Conservation (phyloP, 92 coral and sea anemone species). For the Siderastrea siderea region DNA sequence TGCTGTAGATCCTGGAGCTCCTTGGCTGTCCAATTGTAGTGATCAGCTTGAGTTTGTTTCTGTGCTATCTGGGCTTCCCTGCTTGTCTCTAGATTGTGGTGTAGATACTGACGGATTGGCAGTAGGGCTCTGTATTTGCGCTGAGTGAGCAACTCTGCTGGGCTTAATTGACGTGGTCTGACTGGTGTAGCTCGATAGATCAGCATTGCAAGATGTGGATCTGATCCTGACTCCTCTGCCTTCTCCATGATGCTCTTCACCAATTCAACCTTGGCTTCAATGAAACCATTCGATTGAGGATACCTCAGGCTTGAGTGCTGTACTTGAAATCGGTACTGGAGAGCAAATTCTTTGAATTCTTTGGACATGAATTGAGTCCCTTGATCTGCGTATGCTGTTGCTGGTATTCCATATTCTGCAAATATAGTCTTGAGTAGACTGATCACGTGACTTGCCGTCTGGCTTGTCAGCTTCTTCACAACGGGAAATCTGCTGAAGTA, state of each 20-base stretch:
- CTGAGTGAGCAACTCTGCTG: background rate
- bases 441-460: slow-evolving; percentile 4
- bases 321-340: slow-evolving; percentile 1
- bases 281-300: slow-evolving; percentile 16
- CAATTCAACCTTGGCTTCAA: background rate
- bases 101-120: background rate
- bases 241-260: background rate
- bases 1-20: background rate
- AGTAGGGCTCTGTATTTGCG: background rate
- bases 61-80: background rate
- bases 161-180: background rate
- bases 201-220: slow-evolving; percentile 21
- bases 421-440: slow-evolving; percentile 1
- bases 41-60: background rate
- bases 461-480: background rate
- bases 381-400: background rate
- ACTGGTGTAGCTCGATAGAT: slow-evolving; percentile 3
- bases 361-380: slow-evolving; percentile 7
- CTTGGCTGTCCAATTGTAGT: background rate
- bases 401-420: slow-evolving; percentile 23
- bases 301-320: slow-evolving; percentile 12
- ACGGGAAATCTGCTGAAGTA: slow-evolving; percentile 11
- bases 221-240: slow-evolving; percentile 3
- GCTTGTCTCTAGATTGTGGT: background rate
- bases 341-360: slow-evolving; percentile 12